These are phyloP conservation scores for Parotia lawesii DNA, from an alignment of 2,113 vertebrate species.

Conservation along the genomic window DNA sequence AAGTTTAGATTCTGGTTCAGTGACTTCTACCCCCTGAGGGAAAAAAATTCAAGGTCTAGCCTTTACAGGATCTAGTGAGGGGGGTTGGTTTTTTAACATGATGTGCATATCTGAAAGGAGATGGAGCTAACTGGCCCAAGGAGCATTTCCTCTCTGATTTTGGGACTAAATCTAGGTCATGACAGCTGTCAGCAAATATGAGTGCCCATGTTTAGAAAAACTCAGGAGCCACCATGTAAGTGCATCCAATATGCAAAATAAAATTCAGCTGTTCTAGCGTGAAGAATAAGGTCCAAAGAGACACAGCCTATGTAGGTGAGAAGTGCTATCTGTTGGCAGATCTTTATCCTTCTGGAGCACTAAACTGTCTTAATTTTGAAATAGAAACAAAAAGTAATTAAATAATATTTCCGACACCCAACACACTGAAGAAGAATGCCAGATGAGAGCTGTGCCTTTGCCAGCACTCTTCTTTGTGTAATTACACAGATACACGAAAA, in stretches of 20 bases:
- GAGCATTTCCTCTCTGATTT: neutral
- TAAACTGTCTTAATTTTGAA: neutral
- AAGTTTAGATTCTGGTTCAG: slow-evolving; percentile 21
- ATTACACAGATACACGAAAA: neutral
- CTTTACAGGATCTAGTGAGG: neutral
- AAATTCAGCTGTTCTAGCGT: neutral
- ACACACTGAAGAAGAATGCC: neutral
- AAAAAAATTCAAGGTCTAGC: neutral
- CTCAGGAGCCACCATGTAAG: neutral
- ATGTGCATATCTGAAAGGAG: neutral
- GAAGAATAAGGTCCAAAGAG: neutral
- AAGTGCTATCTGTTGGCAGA: neutral
- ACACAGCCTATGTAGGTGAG: neutral
- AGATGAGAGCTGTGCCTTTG: neutral
- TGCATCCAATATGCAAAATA: neutral
- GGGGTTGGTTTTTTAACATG: neutral
- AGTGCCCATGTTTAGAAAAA: neutral
- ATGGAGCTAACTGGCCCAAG: neutral
- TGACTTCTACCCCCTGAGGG: neutral
- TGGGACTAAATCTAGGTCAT: neutral
- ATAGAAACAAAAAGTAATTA: neutral
- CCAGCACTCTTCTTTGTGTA: neutral
- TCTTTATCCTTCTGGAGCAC: neutral
- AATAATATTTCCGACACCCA: neutral
- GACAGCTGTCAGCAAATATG: neutral